Base-by-base conservation (phyloP, 2,888 invertebrate genomes). In the Drosophila pullipes region DNA sequence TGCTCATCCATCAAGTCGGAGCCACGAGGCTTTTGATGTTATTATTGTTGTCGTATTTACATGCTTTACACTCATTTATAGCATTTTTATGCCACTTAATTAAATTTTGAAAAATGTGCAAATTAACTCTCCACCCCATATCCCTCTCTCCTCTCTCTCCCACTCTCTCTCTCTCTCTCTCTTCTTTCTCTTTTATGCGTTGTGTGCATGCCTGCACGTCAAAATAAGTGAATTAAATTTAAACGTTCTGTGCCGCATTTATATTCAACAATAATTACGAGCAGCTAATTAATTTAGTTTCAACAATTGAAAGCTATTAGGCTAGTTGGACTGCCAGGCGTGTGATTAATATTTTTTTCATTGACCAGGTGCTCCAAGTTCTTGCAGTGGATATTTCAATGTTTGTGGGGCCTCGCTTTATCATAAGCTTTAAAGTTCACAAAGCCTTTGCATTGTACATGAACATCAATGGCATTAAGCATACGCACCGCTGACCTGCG, bases 51-150 rank as follows among this genome's bases (percentile, higher is more conserved):
- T 59, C 31, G 65, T 16, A 52, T 53, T 53, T 53, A 44, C 65
- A 71, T 69, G 63, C n/a, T 63, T 68, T 61, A 58, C 64, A 67
- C 60, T 57, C 68, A 76, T 77, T 84, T 70, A 65, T 80, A 80
- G 68, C 41, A 83, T 76, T 82, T 85, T 69, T 67, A 67, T 70
- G 68, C 76, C 65, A 78, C 84, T 86, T 86, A 78, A 86, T 86
- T 84, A 86, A 74, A 73, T 62, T 76, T 74, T 67, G 68, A 77
- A 83, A 88, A 83, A 76, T 75, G 75, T 71, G 66, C 54, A 80
- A 88, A 85, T 75, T 60, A 79, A 62, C 64, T 60, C 16, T 3
- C n/a, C 16, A 10, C 6, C 22, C 1, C 9, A 16, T 16, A 41
- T 31, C 22, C 2, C 25, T 18, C 35, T 31, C 28, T n/a, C 25